Conservation (phyloP, 2,113 vertebrate genomes). For the Malurus cyaneus region DNA sequence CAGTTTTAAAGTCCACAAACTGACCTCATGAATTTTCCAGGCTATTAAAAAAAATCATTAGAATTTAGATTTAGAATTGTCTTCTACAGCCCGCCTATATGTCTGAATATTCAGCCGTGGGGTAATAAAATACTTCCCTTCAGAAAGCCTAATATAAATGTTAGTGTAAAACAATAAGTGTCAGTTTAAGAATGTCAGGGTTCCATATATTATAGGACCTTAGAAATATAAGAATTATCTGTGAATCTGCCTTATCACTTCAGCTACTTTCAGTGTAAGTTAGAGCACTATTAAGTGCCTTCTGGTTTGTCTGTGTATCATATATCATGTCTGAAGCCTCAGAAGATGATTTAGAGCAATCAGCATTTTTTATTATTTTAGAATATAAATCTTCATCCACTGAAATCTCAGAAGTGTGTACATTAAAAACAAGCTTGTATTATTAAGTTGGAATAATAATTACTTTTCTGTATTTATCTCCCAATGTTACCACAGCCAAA, state of each 20-base stretch:
- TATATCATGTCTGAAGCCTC: neutral
- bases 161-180: constrained; percentile 34
- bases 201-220: constrained; percentile 23
- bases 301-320: neutral
- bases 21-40: neutral
- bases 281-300: constrained; percentile 19
- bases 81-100: neutral
- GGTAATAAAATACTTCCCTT: neutral
- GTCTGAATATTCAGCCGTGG: neutral
- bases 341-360: neutral
- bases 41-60: neutral
- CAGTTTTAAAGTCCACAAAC: neutral
- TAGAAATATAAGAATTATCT: constrained; percentile 45
- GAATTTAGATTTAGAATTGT: neutral
- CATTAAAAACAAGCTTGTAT: neutral
- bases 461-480: constrained; percentile 10
- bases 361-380: neutral
- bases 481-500: neutral
- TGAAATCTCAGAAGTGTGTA: neutral
- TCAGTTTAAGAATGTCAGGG: constrained; percentile 37
- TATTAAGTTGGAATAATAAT: constrained; percentile 20
- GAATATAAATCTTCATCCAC: constrained; percentile 10
- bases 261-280: constrained; percentile 47
- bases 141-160: neutral
- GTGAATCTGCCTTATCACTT: constrained; percentile 60